Conservation (phyloP, 2,888 invertebrate species). For the Fragum fragum region DNA sequence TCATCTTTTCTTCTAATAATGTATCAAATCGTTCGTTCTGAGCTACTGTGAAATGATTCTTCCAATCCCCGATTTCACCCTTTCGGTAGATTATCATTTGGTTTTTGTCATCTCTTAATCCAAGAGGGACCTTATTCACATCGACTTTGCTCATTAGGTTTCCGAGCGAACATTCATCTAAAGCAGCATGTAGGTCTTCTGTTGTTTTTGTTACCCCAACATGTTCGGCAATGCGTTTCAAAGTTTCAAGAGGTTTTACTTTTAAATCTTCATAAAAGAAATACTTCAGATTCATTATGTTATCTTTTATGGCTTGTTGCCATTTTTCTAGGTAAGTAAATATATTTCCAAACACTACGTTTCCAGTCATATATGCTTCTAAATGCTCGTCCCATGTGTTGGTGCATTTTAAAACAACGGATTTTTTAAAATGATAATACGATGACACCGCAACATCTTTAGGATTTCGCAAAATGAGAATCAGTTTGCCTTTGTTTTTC, state of each 20-base stretch:
- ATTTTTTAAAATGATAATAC: conserved; percentile 8
- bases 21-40: conserved; percentile 8
- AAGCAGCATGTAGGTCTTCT: neutral
- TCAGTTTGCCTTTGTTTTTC: neutral
- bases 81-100: conserved; percentile 1
- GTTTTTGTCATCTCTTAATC: neutral
- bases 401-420: neutral
- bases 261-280: conserved; percentile 13
- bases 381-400: neutral
- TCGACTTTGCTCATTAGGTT: neutral
- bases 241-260: neutral
- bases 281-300: neutral
- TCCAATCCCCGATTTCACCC: conserved; percentile 14
- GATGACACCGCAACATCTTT: neutral
- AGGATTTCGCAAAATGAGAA: conserved; percentile 17
- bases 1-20: neutral
- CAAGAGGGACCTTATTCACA: neutral
- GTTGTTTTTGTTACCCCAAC: neutral
- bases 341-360: neutral
- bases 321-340: conserved; percentile 8
- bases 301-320: neutral
- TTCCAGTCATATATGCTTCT: neutral
- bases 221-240: neutral
- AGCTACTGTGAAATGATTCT: conserved; percentile 10
- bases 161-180: conserved; percentile 1